Evolutionary conservation across 2,797 vertebrate genomes (phyloP), one percentile per base, ranked within the genome.

Genomic region (Spatula clypeata): DNA sequence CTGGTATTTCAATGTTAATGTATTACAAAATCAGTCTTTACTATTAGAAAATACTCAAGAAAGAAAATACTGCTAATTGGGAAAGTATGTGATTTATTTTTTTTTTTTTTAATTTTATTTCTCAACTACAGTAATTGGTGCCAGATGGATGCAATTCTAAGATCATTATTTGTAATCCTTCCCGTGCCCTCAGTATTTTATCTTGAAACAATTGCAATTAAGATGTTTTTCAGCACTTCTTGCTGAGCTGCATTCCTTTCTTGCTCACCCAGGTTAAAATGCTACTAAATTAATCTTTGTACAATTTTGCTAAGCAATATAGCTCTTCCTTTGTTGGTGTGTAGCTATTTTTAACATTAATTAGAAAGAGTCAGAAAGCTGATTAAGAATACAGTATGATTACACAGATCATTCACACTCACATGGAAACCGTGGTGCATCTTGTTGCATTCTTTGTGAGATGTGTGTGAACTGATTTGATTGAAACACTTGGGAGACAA

Each of bases 91-190:
- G 18, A 36, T 51, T 51, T 79, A 84, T 38, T 64, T 58, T 49
- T 23, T 42, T 58, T 49, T 23, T 53, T 76, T 26, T 62, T 9
- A 44, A 44, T 44, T 61, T 51, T 10, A 13, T 93, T 77, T 74
- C 75, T 94, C 66, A 60, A 16, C 71, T 91, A 73, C 76, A 64
- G 58, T 94, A 94, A 96, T 94, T 73, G 71, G 38, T 96, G 74
- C 36, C 93, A 97, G 66, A 94, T 87, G 54, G 86, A 75, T 58
- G 55, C n/a, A 94, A 73, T 96, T 94, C 97, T 77, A 71, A 96
- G 65, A 32, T 31, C 60, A 90, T 94, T 90, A 90, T 83, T 97
- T 88, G 27, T 34, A 95, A 89, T 90, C 31, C 23, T 97, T 80
- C 79, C 88, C 62, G 47, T 73, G 23, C 66, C 54, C 53, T 79